These are phyloP conservation scores for Holotrichia oblita DNA, from an alignment of 1,140 invertebrate species.

Conservation along the genomic window DNA sequence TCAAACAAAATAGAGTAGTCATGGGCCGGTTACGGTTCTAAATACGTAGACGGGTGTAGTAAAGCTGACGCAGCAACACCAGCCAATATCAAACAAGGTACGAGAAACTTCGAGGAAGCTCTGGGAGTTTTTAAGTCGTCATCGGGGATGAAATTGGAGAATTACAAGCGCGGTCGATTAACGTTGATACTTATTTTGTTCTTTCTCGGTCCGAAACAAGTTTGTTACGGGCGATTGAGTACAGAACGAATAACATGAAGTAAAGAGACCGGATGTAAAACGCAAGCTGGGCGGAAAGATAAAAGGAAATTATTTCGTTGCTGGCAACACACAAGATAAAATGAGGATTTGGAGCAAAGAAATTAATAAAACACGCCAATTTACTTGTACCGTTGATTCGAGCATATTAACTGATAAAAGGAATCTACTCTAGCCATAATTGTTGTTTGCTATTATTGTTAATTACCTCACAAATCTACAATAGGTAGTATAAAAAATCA, in stretches of 20 bases:
- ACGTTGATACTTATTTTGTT: slow-evolving; percentile 20
- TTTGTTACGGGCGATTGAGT: neutral
- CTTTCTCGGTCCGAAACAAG: neutral
- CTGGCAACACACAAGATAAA: neutral
- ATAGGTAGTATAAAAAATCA: no score
- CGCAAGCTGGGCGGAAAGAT: neutral
- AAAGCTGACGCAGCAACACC: neutral
- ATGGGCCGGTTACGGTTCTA: no score
- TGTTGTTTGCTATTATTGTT: no score
- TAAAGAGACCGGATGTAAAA: neutral
- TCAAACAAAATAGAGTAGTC: neutral
- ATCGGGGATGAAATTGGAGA: slow-evolving; percentile 2
- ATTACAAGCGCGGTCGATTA: slow-evolving; percentile 19
- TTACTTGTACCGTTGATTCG: no score
- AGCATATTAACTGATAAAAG: no score
- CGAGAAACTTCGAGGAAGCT: neutral
- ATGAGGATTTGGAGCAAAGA: neutral
- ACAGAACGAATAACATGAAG: neutral
- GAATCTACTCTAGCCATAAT: no score
- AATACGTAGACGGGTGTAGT: no score
- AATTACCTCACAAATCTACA: no score
- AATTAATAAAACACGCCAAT: neutral
- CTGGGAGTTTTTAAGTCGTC: neutral
- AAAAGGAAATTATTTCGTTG: neutral
- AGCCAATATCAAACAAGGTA: neutral